A percentile compares a stretch with the other conserved stretches of the same genome.
phyloP scores from a whole-genome alignment of 2,797 vertebrate genomes.

The Rhinichthys osculus region DNA sequence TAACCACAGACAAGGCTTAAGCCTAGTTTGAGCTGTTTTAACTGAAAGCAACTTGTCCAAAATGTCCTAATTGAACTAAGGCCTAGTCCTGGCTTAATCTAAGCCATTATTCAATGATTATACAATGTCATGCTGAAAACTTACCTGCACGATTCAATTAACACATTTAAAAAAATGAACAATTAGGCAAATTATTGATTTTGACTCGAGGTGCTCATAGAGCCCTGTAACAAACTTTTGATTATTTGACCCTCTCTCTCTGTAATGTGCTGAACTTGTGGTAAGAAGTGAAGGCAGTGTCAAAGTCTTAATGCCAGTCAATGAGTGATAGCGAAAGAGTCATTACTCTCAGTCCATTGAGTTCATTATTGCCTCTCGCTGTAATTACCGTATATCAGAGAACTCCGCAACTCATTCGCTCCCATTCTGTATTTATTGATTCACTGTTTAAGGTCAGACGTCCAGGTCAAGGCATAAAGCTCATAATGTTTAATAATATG shows the following conservation, averaged over 20 bases:
- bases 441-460: conserved; percentile 38
- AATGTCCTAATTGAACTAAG: background rate
- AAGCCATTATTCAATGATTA: too few relatives aligned
- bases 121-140: too few relatives aligned
- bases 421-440: conserved; percentile 72
- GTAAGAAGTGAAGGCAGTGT: conserved; percentile 40
- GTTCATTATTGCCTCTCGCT: conserved; percentile 68
- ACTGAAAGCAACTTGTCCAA: background rate
- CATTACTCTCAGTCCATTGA: conserved; percentile 66
- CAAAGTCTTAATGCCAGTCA: conserved; percentile 47
- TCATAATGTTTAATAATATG: conserved; percentile 42
- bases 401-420: conserved; percentile 59
- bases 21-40: background rate
- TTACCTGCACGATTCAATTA: too few relatives aligned
- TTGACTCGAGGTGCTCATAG: background rate
- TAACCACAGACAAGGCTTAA: background rate
- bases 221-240: background rate
- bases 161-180: too few relatives aligned
- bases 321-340: conserved; percentile 38
- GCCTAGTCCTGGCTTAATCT: background rate
- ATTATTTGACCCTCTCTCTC: background rate
- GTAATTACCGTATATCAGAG: conserved; percentile 71
- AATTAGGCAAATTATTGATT: background rate
- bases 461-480: conserved; percentile 38
- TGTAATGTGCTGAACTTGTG: conserved; percentile 31